phyloP scores from a whole-genome alignment of 2,888 invertebrate species.

The Myopa tessellatipennis region DNA sequence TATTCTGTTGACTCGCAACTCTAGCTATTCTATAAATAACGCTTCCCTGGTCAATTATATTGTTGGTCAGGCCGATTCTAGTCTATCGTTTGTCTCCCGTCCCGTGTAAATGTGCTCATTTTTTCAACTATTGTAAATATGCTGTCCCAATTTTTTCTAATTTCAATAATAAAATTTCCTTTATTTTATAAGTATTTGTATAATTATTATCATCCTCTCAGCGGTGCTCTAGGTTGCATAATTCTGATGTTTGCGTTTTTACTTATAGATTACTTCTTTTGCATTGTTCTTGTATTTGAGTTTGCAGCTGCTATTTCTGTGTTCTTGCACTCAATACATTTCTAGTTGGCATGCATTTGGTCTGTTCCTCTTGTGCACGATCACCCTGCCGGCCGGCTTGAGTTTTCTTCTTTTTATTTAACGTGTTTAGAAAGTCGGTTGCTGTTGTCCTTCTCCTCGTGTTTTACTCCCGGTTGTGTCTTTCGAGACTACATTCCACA shows the following conservation, averaged over 20 bases:
- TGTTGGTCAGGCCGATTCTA: too few relatives aligned
- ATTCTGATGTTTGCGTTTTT: neutral
- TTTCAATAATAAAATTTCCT: too few relatives aligned
- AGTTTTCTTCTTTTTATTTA: slow-evolving; percentile 50
- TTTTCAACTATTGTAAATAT: neutral
- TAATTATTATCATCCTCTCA: neutral
- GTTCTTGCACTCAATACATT: neutral
- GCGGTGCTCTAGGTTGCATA: neutral
- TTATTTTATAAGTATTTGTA: neutral
- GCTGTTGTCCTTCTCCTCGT: neutral
- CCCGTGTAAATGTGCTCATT: neutral
- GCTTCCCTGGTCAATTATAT: too few relatives aligned
- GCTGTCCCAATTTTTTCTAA: too few relatives aligned
- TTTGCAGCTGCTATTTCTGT: neutral
- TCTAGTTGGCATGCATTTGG: neutral
- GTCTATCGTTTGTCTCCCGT: too few relatives aligned
- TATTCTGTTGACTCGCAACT: too few relatives aligned
- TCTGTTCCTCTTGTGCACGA: too few relatives aligned
- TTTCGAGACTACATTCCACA: neutral
- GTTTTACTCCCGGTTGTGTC: neutral
- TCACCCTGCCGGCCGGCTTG: neutral
- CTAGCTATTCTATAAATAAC: too few relatives aligned
- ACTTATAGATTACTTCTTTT: neutral
- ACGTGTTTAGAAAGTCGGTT: neutral
- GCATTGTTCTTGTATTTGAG: too few relatives aligned